Evolutionary conservation across 2,888 invertebrate species (phyloP), one percentile per base, ranked within the genome.

Genomic region (Sinopyrophorus schimmeli): DNA sequence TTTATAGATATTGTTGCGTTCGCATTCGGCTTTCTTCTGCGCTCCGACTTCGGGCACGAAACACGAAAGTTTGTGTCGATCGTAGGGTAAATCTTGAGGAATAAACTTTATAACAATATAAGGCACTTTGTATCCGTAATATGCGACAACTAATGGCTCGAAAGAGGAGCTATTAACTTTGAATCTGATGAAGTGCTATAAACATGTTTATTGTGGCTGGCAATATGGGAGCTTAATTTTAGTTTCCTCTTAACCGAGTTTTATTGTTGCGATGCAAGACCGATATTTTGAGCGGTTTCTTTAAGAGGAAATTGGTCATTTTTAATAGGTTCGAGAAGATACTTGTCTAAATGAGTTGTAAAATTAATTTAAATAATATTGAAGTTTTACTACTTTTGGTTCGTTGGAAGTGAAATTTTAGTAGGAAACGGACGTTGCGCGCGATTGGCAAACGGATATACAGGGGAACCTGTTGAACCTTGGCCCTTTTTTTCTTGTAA

Each of bases 131-230:
- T 44, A 50, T 43, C 27, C 40, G 46, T 42, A 56, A 49, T 49
- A 56, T 49, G 53, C 42, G 54, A 47, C 48, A 54, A 53, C 58
- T 63, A 61, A 62, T 60, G 55, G 60, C 56, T 46, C 40, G 40
- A 55, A 53, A 58, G 58, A 63, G 57, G 55, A 47, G 58, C 61
- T 55, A 61, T 63, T 63, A 61, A 59, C 47, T 58, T 54, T 47
- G 54, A 59, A 59, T 62, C 59, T 54, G 55, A 44, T 47, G 52
- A 44, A 40, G 26, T 17, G 48, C 54, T 48, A 58, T 60, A 57
- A 60, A 58, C 51, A 47, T 58, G 55, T 57, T 60, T 55, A 55
- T 51, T 50, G 43, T 46, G 27, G 34, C 47, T 39, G 44, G 53
- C 44, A 51, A 50, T 28, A 44, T 44, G 44, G 32, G 42, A 42